Base-by-base conservation (phyloP, 1,140 invertebrate genomes). In the Ceratina australensis region DNA sequence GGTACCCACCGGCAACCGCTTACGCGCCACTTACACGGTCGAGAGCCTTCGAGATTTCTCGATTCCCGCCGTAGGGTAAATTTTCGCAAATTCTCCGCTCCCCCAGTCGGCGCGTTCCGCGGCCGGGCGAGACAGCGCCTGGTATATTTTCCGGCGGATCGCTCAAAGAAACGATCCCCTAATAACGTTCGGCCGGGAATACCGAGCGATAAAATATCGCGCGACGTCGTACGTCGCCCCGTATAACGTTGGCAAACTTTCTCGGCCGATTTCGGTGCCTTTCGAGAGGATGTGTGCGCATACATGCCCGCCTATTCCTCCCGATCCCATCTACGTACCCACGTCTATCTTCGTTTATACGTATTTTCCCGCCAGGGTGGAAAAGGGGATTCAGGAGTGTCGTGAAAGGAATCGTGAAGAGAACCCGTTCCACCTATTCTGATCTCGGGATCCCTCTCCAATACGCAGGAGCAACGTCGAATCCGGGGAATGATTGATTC, bases 361-460 rank as follows among this genome's bases (percentile, higher is more conserved):
- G 84, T 85, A 81, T 81, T 72, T 75, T 60, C 71, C 72, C 71
- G 26, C 16, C 60, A 60, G 74, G 72, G 60, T 68, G 50, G 65
- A 68, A 68, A 79, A 80, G 57, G 78, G 75, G 80, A 87, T 86
- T 79, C 76, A 80, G 78, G 16, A 60, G 54, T 72, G 73, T 66
- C 47, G 66, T 85, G 85, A 87, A 84, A 84, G 82, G 82, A 78
- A 86, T 60, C 82, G 77, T 72, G 74, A 72, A 81, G 78, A 84
- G 78, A 42, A 42, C 33, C 75, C 61, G 80, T 64, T 78, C 64
- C 74, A 33, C 47, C 66, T 16, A 18, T 54, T 16, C 52, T n/a
- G 52, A 42, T 42, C 33, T 54, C n/a, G 63, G 68, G 61, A 52
- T 50, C 24, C 18, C 54, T 33, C 20, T 59, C 56, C 57, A 59